Evolutionary conservation across 2,888 invertebrate species (phyloP).

Genomic region (Rhimphoctona megacephalus): DNA sequence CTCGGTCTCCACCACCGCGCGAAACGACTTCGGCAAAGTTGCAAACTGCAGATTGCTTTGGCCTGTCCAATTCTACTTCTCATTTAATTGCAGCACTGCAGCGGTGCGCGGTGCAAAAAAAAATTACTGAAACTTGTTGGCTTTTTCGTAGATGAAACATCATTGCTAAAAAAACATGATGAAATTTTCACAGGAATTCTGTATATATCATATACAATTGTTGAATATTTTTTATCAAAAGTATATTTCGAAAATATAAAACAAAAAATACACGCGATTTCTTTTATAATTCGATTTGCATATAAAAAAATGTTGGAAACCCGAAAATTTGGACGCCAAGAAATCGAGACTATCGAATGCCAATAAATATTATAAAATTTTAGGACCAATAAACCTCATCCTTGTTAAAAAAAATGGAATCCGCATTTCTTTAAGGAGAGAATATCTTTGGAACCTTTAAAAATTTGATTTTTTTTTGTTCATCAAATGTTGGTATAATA

Average conservation of each 20-base stretch:
- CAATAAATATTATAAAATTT: constrained; percentile 19
- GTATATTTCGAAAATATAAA: neutral
- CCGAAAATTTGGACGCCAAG: neutral
- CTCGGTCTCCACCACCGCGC: constrained; percentile 1
- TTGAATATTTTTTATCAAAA: neutral
- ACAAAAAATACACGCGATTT: neutral
- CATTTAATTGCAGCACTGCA: constrained; percentile 59
- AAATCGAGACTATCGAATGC: neutral
- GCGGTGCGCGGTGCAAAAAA: constrained; percentile 11
- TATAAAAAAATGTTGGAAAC: neutral
- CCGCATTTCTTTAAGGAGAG: constrained; percentile 19
- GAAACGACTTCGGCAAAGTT: constrained; percentile 75
- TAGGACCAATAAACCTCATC: neutral
- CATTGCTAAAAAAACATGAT: neutral
- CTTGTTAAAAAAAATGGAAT: neutral
- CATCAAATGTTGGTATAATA: no score
- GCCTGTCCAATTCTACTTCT: constrained; percentile 54
- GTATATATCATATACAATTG: neutral
- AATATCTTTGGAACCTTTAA: no score
- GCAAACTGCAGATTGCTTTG: constrained; percentile 75
- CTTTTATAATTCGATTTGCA: no score
- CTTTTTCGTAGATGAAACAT: neutral
- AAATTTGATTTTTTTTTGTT: no score
- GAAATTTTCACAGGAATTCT: neutral
- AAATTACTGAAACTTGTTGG: constrained; percentile 13